A percentile compares a stretch with the other conserved stretches of the same genome.
phyloP scores from a whole-genome alignment of 2,797 vertebrate species.

The Tolypeutes matacus region DNA sequence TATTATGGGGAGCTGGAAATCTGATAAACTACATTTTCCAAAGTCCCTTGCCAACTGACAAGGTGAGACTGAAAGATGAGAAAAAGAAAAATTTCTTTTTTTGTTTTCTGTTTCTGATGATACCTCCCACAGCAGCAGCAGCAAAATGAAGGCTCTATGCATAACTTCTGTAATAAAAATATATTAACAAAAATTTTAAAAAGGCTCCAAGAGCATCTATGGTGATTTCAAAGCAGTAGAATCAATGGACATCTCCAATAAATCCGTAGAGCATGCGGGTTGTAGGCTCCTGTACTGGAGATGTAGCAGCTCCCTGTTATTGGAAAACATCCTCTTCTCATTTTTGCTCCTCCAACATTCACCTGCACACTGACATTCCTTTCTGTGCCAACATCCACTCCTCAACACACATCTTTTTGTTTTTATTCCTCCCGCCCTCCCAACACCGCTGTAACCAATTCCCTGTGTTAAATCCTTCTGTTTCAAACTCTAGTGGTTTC shows the following conservation, averaged over 20 bases:
- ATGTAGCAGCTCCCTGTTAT: background rate
- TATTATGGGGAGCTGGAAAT: background rate
- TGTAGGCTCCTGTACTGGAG: background rate
- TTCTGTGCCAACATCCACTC: background rate
- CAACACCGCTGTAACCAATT: background rate
- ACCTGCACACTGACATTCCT: background rate
- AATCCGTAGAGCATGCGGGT: background rate
- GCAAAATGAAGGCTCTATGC: background rate
- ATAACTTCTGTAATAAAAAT: too few species aligned
- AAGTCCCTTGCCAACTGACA: background rate
- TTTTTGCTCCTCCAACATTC: background rate
- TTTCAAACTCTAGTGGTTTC: background rate
- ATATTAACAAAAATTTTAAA: too few species aligned
- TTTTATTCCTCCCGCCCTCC: background rate
- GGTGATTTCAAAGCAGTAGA: constrained; percentile 55
- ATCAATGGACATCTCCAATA: constrained; percentile 20
- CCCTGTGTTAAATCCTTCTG: constrained; percentile 3
- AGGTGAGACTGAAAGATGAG: background rate
- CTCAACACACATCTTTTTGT: background rate
- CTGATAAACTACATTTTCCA: constrained; percentile 31
- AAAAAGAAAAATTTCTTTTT: constrained; percentile 17
- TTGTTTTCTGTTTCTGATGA: background rate
- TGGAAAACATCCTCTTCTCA: background rate
- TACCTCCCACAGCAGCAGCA: background rate
- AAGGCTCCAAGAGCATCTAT: background rate